Conservation (phyloP, 2,888 invertebrate genomes). For the Philonicus albiceps region DNA sequence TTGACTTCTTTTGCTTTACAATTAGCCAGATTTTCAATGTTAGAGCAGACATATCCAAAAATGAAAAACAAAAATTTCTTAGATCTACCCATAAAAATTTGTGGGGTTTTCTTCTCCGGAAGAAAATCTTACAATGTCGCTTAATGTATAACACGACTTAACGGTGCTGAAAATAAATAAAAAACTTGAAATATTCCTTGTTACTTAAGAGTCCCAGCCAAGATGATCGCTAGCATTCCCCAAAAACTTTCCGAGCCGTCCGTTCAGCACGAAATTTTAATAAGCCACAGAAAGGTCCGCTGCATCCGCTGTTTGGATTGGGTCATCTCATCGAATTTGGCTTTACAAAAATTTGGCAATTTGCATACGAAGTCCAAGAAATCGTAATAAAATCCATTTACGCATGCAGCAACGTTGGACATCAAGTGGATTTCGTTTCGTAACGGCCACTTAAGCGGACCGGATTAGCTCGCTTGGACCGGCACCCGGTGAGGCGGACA, state of each 20-base stretch:
- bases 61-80: too few species aligned
- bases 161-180: background rate
- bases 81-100: too few species aligned
- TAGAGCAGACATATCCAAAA: too few species aligned
- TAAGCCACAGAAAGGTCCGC: background rate
- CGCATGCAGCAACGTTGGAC: background rate
- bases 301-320: background rate
- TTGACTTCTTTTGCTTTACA: too few species aligned
- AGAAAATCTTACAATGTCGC: background rate
- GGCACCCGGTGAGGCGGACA: background rate
- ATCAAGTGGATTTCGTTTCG: background rate
- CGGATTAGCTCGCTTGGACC: background rate
- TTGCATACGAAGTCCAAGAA: background rate
- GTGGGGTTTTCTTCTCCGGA: background rate
- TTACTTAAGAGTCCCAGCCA: background rate
- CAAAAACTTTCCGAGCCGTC: background rate
- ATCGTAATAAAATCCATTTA: background rate
- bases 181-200: background rate
- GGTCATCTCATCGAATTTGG: background rate
- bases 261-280: background rate
- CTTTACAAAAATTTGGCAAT: background rate
- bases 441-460: background rate
- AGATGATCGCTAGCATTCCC: background rate
- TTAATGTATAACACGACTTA: background rate
- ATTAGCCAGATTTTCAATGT: too few species aligned